These are phyloP conservation scores for Tuberolachnus salignus DNA, from an alignment of 2,888 invertebrate genomes.

Conservation along the genomic window DNA sequence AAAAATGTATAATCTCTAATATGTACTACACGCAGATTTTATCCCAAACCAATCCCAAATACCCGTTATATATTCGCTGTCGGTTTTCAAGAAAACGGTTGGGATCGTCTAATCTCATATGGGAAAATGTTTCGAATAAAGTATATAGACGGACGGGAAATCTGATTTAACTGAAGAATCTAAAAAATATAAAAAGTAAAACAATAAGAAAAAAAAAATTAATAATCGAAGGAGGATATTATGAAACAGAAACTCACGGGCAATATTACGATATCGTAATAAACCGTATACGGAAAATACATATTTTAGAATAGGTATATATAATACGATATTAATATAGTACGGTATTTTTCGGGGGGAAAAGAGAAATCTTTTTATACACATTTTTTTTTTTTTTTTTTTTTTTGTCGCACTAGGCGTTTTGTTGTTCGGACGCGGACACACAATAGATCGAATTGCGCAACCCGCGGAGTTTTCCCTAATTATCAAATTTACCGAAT, in stretches of 20 bases:
- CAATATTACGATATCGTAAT: constrained; percentile 22
- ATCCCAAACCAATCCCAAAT: too few species aligned
- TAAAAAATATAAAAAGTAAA: background rate
- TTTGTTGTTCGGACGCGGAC: background rate
- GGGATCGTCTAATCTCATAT: background rate
- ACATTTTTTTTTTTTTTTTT: too few species aligned
- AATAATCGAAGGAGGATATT: too few species aligned
- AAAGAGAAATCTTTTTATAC: constrained; percentile 55
- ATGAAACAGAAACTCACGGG: background rate
- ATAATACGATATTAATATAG: background rate
- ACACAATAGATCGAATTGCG: constrained; percentile 52
- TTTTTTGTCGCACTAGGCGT: constrained; percentile 22
- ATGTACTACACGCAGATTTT: too few species aligned
- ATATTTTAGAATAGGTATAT: background rate
- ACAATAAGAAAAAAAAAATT: background rate
- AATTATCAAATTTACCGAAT: constrained; percentile 41
- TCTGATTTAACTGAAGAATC: background rate
- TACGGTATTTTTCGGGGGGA: background rate
- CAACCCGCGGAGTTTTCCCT: constrained; percentile 39
- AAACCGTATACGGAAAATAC: background rate
- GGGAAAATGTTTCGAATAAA: background rate
- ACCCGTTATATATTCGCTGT: too few species aligned
- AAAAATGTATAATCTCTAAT: too few species aligned
- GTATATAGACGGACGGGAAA: background rate
- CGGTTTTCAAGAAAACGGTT: too few species aligned